Percentiles rank a stretch among this genome's conserved stretches.
phyloP scores from a whole-genome alignment of 2,797 vertebrate genomes.

The Coregonus ussuriensis region DNA sequence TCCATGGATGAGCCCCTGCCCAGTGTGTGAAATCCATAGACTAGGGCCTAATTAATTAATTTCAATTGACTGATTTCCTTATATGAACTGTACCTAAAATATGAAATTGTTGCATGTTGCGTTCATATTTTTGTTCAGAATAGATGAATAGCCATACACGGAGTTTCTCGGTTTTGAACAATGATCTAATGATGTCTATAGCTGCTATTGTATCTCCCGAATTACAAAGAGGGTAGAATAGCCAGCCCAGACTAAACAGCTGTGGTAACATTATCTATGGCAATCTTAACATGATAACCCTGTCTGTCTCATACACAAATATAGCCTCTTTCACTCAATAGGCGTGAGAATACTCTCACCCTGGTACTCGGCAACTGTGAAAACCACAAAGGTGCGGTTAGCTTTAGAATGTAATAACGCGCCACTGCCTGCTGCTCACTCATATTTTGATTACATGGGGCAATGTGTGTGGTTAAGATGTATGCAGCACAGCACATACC shows the following conservation, averaged over 20 bases:
- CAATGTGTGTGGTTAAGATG: not conserved
- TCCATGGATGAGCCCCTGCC: too few species aligned
- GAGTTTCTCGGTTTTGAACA: not conserved
- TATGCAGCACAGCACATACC: not conserved
- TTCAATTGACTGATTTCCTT: too few species aligned
- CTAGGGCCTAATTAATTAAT: too few species aligned
- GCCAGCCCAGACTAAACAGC: not conserved
- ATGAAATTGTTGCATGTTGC: too few species aligned
- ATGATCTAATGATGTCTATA: not conserved
- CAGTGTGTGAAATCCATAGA: too few species aligned
- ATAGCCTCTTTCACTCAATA: too few species aligned
- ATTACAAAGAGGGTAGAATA: too few species aligned
- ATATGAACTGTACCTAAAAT: too few species aligned
- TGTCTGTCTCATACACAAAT: not conserved
- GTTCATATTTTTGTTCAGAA: too few species aligned
- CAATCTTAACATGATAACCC: not conserved
- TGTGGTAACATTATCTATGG: not conserved
- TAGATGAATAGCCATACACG: not conserved
- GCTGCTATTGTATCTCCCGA: not conserved
- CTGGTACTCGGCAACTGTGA: not conserved
- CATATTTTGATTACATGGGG: not conserved
- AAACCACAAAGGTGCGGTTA: constrained; percentile 1
- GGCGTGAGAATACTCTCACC: not conserved
- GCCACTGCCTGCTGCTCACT: not conserved
- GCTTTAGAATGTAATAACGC: not conserved